Conservation (phyloP, 1,140 invertebrate genomes). For the Monochamus saltuarius region DNA sequence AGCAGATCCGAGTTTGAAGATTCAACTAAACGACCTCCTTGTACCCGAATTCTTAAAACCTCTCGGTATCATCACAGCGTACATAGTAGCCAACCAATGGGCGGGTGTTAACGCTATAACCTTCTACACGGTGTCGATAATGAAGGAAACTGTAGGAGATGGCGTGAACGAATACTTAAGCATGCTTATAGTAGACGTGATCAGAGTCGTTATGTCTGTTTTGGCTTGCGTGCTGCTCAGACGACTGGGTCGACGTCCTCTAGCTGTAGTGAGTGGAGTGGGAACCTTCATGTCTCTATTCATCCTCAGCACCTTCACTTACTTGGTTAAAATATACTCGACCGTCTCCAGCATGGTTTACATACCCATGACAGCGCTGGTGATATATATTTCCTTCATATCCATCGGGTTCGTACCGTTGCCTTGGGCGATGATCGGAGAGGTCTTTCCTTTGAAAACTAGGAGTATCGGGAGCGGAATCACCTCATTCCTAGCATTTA, state of each 20-base stretch:
- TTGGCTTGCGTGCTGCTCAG: slow-evolving; percentile 61
- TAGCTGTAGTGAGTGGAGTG: slow-evolving; percentile 61
- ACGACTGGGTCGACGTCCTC: slow-evolving; percentile 58
- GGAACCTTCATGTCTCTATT: slow-evolving; percentile 58
- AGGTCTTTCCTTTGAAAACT: slow-evolving; percentile 61
- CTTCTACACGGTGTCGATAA: slow-evolving; percentile 71
- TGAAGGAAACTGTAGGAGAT: slow-evolving; percentile 56
- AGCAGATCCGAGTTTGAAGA: slow-evolving; percentile 10
- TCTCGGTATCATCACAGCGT: slow-evolving; percentile 60
- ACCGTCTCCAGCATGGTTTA: not conserved
- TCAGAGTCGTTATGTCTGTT: slow-evolving; percentile 63
- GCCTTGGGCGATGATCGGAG: slow-evolving; percentile 70
- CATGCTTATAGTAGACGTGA: slow-evolving; percentile 67
- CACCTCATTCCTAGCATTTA: slow-evolving; percentile 64
- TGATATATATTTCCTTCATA: slow-evolving; percentile 60
- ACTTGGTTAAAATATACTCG: slow-evolving; percentile 25
- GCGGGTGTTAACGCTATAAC: slow-evolving; percentile 68
- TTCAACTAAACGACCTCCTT: slow-evolving; percentile 38
- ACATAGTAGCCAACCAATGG: slow-evolving; percentile 64
- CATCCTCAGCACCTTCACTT: slow-evolving; percentile 49
- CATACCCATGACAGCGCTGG: slow-evolving; percentile 55
- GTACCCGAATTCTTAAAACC: slow-evolving; percentile 57
- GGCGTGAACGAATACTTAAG: slow-evolving; percentile 59
- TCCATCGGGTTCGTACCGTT: slow-evolving; percentile 63
- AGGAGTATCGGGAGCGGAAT: slow-evolving; percentile 63